These are phyloP conservation scores for Acyrthosiphon pisum DNA, from an alignment of 1,140 invertebrate species.

Conservation along the genomic window DNA sequence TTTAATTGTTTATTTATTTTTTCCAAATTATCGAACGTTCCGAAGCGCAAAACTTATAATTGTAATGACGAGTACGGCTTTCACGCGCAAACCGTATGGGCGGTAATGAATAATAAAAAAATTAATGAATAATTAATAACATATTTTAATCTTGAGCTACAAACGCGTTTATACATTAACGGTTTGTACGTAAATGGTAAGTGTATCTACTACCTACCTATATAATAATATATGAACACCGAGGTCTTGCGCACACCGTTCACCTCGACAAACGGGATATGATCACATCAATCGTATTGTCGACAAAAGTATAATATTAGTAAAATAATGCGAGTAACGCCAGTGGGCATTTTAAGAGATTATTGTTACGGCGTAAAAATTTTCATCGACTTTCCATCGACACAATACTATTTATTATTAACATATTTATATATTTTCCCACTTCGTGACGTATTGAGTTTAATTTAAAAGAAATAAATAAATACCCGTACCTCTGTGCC, in stretches of 20 bases:
- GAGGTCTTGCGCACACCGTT: neutral
- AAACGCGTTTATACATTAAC: neutral
- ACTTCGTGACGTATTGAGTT: neutral
- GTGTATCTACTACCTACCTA: neutral
- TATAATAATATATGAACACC: neutral
- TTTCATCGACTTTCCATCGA: neutral
- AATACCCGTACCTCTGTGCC: neutral
- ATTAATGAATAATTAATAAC: neutral
- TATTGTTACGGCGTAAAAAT: neutral
- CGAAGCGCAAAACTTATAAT: neutral
- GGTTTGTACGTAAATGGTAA: neutral
- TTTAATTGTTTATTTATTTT: neutral
- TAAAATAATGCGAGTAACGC: neutral
- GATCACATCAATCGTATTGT: neutral
- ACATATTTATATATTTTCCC: too few species aligned
- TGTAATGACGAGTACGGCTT: neutral
- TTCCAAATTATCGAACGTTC: conserved; percentile 7
- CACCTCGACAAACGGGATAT: neutral
- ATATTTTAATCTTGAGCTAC: neutral
- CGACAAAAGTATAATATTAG: neutral
- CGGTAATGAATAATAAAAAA: neutral
- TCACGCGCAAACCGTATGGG: neutral
- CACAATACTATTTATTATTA: neutral
- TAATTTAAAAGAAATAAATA: too few species aligned
- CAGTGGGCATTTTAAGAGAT: neutral